Conservation (phyloP, 2,113 vertebrate genomes). For the Thermophis baileyi region DNA sequence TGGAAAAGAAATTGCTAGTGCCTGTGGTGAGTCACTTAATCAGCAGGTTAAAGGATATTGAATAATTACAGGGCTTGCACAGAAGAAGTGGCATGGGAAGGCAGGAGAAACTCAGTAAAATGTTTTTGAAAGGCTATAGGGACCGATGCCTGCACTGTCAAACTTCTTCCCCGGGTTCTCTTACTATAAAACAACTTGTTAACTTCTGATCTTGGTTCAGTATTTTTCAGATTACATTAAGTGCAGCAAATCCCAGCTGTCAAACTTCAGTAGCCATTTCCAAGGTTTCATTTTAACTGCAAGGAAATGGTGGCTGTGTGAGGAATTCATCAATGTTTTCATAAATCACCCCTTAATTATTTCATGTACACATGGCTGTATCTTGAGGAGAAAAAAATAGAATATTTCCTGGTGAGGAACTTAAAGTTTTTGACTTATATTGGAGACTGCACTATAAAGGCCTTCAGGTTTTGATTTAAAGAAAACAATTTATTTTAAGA, state of each 20-base stretch:
- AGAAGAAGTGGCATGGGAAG: conserved; percentile 64
- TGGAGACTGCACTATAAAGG: neutral
- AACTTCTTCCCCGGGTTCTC: conserved; percentile 38
- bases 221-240: conserved; percentile 30
- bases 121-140: conserved; percentile 45
- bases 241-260: conserved; percentile 31
- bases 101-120: conserved; percentile 64
- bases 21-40: conserved; percentile 72
- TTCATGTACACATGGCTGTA: neutral
- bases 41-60: conserved; percentile 75
- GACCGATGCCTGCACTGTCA: conserved; percentile 31
- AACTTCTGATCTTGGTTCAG: conserved; percentile 19
- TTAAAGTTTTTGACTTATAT: neutral
- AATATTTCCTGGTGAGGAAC: conserved; percentile 1
- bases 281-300: conserved; percentile 10
- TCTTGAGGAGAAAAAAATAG: neutral
- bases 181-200: conserved; percentile 16
- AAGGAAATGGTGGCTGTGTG: conserved; percentile 6
- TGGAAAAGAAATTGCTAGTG: conserved; percentile 65
- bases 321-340: neutral
- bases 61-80: conserved; percentile 74
- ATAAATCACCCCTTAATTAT: conserved; percentile 6
- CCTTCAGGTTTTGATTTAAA: neutral
- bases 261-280: neutral
- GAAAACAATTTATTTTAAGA: conserved; percentile 1